Percentiles rank a stretch among this genome's conserved stretches.
These are phyloP conservation scores for Pungitius pungitius DNA, from an alignment of 2,113 vertebrate species.

Conservation along the genomic window DNA sequence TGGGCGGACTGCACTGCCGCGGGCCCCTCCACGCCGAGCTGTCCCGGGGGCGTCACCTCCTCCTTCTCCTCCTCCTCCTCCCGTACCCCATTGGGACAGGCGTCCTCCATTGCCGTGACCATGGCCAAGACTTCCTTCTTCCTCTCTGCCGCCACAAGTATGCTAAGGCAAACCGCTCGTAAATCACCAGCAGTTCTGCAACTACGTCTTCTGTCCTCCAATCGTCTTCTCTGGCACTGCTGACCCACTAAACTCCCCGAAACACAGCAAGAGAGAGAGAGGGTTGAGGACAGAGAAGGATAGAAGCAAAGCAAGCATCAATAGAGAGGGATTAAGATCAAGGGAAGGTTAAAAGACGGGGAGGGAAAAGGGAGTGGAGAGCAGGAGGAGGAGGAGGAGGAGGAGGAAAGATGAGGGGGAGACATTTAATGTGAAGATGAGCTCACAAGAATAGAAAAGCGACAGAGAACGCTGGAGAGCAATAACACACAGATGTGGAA, in stretches of 20 bases:
- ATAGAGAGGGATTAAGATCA: constrained; percentile 55
- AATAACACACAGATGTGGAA: constrained; percentile 74
- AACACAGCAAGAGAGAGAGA: neutral
- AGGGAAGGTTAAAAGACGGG: constrained; percentile 32
- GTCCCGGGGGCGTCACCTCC: constrained; percentile 53
- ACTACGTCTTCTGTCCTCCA: constrained; percentile 56
- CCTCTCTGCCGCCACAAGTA: constrained; percentile 59
- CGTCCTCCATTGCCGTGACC: constrained; percentile 76
- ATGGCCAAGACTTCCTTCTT: constrained; percentile 61
- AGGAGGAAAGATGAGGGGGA: constrained; percentile 17
- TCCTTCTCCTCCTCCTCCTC: constrained; percentile 45
- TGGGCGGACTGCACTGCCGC: constrained; percentile 50
- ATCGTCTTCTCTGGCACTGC: constrained; percentile 42
- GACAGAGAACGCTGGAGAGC: constrained; percentile 32
- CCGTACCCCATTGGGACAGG: constrained; percentile 67
- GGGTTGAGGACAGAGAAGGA: constrained; percentile 34
- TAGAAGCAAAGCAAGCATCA: constrained; percentile 27
- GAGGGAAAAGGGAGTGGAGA: neutral
- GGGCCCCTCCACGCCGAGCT: constrained; percentile 45
- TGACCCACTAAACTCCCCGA: constrained; percentile 41
- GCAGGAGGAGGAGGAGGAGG: no score
- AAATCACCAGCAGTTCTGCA: constrained; percentile 44
- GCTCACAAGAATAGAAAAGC: constrained; percentile 36
- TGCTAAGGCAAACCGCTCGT: constrained; percentile 58
- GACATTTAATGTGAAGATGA: constrained; percentile 26